Base-by-base conservation (phyloP, 2,888 invertebrate genomes). In the Tetheella fluctuosa region DNA sequence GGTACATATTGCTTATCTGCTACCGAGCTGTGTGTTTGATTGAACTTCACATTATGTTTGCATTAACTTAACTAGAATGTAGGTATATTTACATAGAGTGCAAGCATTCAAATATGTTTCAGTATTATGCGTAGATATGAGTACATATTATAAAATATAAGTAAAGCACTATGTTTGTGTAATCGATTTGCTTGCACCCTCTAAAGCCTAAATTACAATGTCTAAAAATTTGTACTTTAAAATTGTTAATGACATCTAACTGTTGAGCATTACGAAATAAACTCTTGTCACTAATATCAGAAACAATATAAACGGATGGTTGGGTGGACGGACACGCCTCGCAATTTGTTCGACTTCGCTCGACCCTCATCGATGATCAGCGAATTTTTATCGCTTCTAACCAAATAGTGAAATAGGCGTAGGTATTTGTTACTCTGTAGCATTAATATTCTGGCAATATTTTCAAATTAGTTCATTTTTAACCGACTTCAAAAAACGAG, bases 341-440 rank as follows among this genome's bases (percentile, higher is more conserved):
- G 62, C 69, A 79, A 79, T 73, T 83, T 74, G 63, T 63, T 48
- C 65, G 68, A 64, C 63, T 59, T 67, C 73, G 63, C 63, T 60
- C 65, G 65, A 68, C 70, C 70, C 64, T 63, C 70, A 67, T 68
- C 73, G 63, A 78, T 82, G 79, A 85, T 83, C 82, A 83, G 82
- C 78, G 78, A 76, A 75, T 82, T 86, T 85, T 81, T 84, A 84
- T 81, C 76, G 76, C 64, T 71, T 62, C 70, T 62, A 76, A 78
- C 68, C 75, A 66, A 77, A 76, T 73, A 68, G 71, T 70, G 74
- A 74, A 70, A 67, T 70, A 65, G 30, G 30, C 68, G 6, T n/a
- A n/a, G n/a, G 59, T 63, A 68, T 69, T 67, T 68, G 64, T 62
- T 70, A 71, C 65, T 63, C 62, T 63, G 60, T 64, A 58, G 63